phyloP scores from a whole-genome alignment of 2,888 invertebrate species.

The Petrolisthes manimaculis region DNA sequence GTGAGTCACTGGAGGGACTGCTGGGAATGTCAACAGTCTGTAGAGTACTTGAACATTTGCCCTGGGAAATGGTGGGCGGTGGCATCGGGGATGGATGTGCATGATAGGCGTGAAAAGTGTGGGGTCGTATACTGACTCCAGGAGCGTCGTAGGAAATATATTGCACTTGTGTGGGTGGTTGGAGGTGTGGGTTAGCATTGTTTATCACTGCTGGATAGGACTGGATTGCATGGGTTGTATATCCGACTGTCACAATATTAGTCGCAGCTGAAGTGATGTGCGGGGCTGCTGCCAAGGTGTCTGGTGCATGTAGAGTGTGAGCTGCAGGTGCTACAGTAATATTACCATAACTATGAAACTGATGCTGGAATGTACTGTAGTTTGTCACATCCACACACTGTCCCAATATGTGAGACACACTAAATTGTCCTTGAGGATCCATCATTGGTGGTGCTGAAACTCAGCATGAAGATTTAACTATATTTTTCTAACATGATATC shows the following conservation, averaged over 20 bases:
- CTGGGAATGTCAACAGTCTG: conserved; percentile 6
- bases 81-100: conserved; percentile 12
- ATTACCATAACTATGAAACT: conserved; percentile 41
- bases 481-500: no score
- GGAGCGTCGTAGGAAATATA: conserved; percentile 44
- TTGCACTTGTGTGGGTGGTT: conserved; percentile 34
- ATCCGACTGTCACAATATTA: neutral
- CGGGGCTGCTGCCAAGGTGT: neutral
- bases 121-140: conserved; percentile 17
- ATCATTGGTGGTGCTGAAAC: neutral
- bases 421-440: conserved; percentile 38
- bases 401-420: conserved; percentile 39
- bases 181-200: conserved; percentile 31
- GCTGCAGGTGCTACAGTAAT: conserved; percentile 10
- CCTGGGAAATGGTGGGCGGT: neutral
- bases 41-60: conserved; percentile 2
- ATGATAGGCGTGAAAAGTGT: conserved; percentile 16
- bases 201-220: conserved; percentile 44
- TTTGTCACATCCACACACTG: conserved; percentile 42
- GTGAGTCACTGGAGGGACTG: neutral
- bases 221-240: conserved; percentile 20
- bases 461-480: neutral
- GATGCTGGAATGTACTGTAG: conserved; percentile 50
- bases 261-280: neutral
- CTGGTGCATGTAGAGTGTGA: conserved; percentile 13